Evolutionary conservation across 2,113 vertebrate genomes (phyloP), one percentile per base, ranked within the genome.

Genomic region (Mola mola): DNA sequence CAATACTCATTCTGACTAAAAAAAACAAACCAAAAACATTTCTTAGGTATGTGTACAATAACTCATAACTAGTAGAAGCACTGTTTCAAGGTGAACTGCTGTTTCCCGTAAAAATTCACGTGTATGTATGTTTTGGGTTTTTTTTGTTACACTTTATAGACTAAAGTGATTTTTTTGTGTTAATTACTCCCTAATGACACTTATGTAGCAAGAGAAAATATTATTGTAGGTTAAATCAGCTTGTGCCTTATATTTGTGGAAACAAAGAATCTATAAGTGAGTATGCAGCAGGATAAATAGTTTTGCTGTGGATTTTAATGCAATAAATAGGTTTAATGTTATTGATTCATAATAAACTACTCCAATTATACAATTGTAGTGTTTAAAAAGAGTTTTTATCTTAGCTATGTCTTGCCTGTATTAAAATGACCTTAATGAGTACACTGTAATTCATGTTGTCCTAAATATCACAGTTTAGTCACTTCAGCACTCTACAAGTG

Each of bases 231-330:
- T 70, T 8, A 59, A 25, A 56, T 16, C 31, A 41, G 37, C 59
- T 60, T 60, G 70, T 74, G 69, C 66, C 78, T 83, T 75, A 53
- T 13, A 69, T n/a, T 22, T 36, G 9, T 59, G 20, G 20, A 55
- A 26, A 5, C 22, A 25, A 1, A 40, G 24, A 25, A 26, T 28
- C 8, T 37, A 50, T 48, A 15, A 31, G 26, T 40, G 49, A 36
- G n/a, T 34, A 19, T 17, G 24, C 7, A 34, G 50, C 6, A 13
- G 19, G 4, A 50, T 36, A 33, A 63, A 33, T 46, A 19, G 33
- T 26, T 29, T 10, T 50, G 22, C 4, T 29, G 26, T 4, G 15
- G 3, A n/a, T 25, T 25, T 21, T 7, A 42, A 59, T 52, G 31
- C 5, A 20, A 36, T 61, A 15, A 49, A 19, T 53, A 64, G 11